These are phyloP conservation scores for Neostethus bicornis DNA, from an alignment of 2,797 vertebrate species.

Conservation along the genomic window DNA sequence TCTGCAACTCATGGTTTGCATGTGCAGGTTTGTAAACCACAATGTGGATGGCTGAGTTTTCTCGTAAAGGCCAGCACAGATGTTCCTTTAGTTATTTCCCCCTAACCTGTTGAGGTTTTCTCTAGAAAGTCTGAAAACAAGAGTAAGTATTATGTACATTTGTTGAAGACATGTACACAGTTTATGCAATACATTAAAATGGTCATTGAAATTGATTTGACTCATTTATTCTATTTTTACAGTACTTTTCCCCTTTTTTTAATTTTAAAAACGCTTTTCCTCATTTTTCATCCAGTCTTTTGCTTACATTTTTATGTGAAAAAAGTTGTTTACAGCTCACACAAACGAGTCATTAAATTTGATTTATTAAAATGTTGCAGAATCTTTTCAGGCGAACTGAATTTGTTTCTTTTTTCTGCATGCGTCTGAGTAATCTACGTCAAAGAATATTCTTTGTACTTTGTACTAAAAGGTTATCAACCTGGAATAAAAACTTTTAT, in stretches of 20 bases:
- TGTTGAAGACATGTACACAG: conserved; percentile 48
- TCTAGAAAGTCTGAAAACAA: conserved; percentile 64
- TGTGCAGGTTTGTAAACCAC: conserved; percentile 50
- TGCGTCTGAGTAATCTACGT: too few species aligned
- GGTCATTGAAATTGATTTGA: neutral
- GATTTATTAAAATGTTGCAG: too few species aligned
- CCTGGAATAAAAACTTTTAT: too few species aligned
- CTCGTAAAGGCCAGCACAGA: conserved; percentile 76
- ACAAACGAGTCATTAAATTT: too few species aligned
- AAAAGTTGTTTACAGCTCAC: too few species aligned
- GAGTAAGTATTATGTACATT: conserved; percentile 43
- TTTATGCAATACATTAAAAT: conserved; percentile 35
- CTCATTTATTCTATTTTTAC: neutral
- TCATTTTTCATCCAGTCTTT: too few species aligned
- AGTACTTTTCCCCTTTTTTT: neutral
- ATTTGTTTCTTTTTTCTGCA: too few species aligned
- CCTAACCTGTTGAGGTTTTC: conserved; percentile 68
- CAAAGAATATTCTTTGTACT: too few species aligned
- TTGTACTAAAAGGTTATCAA: too few species aligned
- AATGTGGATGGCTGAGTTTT: conserved; percentile 71
- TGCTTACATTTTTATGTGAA: too few species aligned
- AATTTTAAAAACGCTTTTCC: too few species aligned
- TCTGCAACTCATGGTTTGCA: conserved; percentile 42
- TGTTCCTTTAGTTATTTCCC: conserved; percentile 69
- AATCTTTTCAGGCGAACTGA: too few species aligned